Evolutionary conservation across 2,888 invertebrate species (phyloP).

Genomic region (Epsilonema sp.): DNA sequence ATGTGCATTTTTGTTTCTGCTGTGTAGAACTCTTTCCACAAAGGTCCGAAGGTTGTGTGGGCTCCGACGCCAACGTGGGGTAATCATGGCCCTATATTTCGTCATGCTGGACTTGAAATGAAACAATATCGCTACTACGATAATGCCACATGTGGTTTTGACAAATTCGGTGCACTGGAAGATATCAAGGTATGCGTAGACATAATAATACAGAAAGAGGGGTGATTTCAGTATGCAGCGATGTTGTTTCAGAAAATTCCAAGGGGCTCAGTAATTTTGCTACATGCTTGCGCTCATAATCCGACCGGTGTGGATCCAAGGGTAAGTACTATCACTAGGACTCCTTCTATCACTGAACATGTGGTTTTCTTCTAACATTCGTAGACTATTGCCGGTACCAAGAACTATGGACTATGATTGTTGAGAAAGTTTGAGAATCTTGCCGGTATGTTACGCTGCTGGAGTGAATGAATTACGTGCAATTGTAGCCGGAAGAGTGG

Average conservation of each 20-base stretch:
- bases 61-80: slow-evolving; percentile 91
- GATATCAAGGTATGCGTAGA: slow-evolving; percentile 45
- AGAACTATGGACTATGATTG: no score
- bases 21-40: slow-evolving; percentile 39
- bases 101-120: slow-evolving; percentile 55
- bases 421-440: no score
- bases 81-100: slow-evolving; percentile 67
- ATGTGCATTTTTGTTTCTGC: no score
- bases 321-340: slow-evolving; percentile 11
- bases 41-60: slow-evolving; percentile 55
- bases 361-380: no score
- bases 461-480: no score
- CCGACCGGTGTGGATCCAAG: slow-evolving; percentile 85
- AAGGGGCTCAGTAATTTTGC: slow-evolving; percentile 60
- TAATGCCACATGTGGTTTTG: slow-evolving; percentile 72
- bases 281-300: slow-evolving; percentile 96
- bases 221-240: background rate
- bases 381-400: no score
- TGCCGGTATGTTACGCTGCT: no score
- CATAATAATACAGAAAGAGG: no score
- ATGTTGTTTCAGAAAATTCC: slow-evolving; percentile 58
- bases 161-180: slow-evolving; percentile 65
- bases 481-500: no score
- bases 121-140: slow-evolving; percentile 85
- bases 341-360: no score